These are phyloP conservation scores for Rhinichthys klamathensis DNA, from an alignment of 2,113 vertebrate genomes.

Conservation along the genomic window DNA sequence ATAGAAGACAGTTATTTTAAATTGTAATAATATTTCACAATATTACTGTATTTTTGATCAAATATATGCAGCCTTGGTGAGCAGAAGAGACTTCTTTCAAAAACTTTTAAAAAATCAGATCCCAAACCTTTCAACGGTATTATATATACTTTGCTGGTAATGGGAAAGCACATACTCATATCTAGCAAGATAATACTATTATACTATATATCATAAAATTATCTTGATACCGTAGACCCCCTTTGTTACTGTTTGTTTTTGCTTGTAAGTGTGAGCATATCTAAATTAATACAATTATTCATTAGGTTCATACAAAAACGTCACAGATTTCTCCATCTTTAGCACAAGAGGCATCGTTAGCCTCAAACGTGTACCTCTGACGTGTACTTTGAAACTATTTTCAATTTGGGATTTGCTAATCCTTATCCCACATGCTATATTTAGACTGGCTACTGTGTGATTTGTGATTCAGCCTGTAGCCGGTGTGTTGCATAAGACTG, in stretches of 20 bases:
- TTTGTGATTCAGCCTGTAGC: neutral
- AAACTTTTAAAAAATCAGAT: neutral
- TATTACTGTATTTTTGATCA: neutral
- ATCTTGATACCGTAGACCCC: neutral
- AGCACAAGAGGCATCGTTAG: neutral
- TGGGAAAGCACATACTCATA: no score
- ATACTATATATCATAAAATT: neutral
- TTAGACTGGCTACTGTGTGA: neutral
- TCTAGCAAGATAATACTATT: no score
- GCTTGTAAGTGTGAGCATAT: neutral
- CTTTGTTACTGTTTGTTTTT: neutral
- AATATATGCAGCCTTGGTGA: no score
- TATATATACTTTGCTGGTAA: neutral
- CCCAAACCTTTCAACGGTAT: neutral
- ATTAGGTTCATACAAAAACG: neutral
- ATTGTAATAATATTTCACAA: no score
- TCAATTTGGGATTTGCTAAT: conserved; percentile 22
- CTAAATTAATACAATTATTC: neutral
- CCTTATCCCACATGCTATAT: neutral
- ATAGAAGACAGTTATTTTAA: no score
- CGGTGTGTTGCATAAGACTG: neutral
- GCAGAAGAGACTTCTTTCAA: neutral
- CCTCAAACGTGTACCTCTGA: neutral
- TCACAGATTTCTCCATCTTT: neutral
- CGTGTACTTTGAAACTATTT: neutral